Evolutionary conservation across 53 echinoderm and acorn worm genomes (phyloP), one percentile per base, ranked within the genome.

Genomic region (Paracentrotus lividus): DNA sequence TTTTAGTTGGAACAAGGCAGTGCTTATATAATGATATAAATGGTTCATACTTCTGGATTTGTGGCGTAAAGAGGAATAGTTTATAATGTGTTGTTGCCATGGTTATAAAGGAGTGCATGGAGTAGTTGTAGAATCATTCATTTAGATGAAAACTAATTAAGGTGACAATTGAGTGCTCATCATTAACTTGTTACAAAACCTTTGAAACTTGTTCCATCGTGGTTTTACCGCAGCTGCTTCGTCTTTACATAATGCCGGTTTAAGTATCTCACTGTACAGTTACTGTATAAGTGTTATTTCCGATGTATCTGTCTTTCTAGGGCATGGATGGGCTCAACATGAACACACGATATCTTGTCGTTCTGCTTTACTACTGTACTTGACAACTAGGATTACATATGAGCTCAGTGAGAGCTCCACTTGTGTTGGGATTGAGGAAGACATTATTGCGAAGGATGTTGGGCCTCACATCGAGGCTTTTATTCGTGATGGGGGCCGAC

Each of bases 401-500:
- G 40, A 72, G 40, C 72, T 18, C 40, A 72, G 72, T 21, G 6
- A 14, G 72, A 72, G 72, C 72, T 72, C 72, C 32, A 72, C 36
- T 72, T 72, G 40, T 69, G 38, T 40, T 36, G 38, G 72, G 20
- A 72, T 72, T 18, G 36, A 72, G 72, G 12, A 38, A 38, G 72
- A 72, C 38, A 26, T 29, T 64, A 64, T 64, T 27, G 31, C 6
- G 38, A 20, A 72, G 40, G 72, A 38, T 72, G 21, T 40, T 26
- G 40, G 72, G 72, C 72, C 72, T 72, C 72, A 72, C 40, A 36
- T 20, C 72, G 18, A 72, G 1, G 72, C 72, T 72, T 72, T 36
- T 72, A 72, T 85, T 85, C 29, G 26, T 85, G 85, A 85, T 49
- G 29, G 85, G 49, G 34, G 14, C 12, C 85, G 85, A 51, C 85